These are phyloP conservation scores for Chelonia mydas DNA, from an alignment of 2,797 vertebrate species.

Conservation along the genomic window DNA sequence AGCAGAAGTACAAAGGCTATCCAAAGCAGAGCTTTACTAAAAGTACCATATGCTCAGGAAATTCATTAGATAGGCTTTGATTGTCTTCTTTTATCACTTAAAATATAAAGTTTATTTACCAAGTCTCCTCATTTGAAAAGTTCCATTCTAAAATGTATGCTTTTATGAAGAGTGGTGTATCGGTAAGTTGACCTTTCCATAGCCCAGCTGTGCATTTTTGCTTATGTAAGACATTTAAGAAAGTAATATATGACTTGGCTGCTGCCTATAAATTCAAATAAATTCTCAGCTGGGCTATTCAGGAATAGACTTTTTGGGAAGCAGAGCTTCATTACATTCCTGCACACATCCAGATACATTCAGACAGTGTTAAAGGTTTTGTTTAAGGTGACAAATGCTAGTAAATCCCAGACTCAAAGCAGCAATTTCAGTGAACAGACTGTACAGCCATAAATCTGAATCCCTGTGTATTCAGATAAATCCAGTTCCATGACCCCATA, in stretches of 20 bases:
- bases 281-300: constrained; percentile 66
- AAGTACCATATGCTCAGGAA: constrained; percentile 2
- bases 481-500: constrained; percentile 30
- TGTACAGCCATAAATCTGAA: constrained; percentile 25
- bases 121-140: constrained; percentile 6
- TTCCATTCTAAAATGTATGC: constrained; percentile 33
- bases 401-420: constrained; percentile 37
- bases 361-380: constrained; percentile 62
- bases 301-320: constrained; percentile 44
- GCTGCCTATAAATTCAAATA: constrained; percentile 74
- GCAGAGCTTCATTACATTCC: constrained; percentile 54
- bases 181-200: constrained; percentile 42
- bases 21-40: neutral
- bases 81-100: neutral
- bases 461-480: constrained; percentile 46
- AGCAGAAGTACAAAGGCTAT: neutral
- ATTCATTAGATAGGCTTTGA: constrained; percentile 19
- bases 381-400: constrained; percentile 66
- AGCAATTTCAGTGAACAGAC: constrained; percentile 58
- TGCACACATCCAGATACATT: constrained; percentile 57
- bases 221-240: constrained; percentile 67
- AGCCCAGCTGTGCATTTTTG: constrained; percentile 57
- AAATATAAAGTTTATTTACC: neutral
- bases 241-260: constrained; percentile 55
- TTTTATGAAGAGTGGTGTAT: constrained; percentile 42